A percentile compares a stretch with the other conserved stretches of the same genome.
Evolutionary conservation across 2,797 vertebrate genomes (phyloP).

Genomic region (Peromyscus nudipes): DNA sequence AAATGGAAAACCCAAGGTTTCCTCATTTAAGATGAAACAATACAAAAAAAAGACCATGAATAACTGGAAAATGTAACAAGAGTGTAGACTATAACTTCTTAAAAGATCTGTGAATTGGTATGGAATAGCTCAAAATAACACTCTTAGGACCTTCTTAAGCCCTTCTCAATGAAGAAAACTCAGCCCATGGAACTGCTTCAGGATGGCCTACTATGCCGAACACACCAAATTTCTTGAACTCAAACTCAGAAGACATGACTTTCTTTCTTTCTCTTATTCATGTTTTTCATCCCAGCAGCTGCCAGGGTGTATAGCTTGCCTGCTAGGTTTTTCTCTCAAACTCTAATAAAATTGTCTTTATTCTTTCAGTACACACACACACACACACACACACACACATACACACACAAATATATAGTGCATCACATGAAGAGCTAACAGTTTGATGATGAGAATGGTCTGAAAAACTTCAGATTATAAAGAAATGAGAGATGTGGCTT

Average conservation of each 20-base stretch:
- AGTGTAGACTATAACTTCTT: background rate
- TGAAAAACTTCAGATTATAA: background rate
- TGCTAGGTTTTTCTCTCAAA: background rate
- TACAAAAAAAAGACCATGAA: background rate
- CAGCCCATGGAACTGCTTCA: background rate
- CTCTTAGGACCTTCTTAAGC: too few species aligned
- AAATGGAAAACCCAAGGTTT: background rate
- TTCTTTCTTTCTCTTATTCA: background rate
- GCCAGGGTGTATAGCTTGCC: background rate
- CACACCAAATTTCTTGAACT: background rate
- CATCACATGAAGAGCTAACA: background rate
- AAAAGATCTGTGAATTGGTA: background rate
- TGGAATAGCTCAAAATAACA: background rate
- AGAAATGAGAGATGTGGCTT: too few species aligned
- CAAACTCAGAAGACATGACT: background rate
- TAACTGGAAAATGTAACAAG: background rate
- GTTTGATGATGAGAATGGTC: background rate
- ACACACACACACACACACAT: background rate
- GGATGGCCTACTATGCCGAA: background rate
- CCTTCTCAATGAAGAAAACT: background rate
- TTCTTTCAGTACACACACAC: background rate
- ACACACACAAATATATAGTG: background rate
- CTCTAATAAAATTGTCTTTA: background rate
- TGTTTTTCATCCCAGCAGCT: background rate
- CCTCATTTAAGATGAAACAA: background rate